These are phyloP conservation scores for Dermochelys coriacea DNA, from an alignment of 2,797 vertebrate species.

Conservation along the genomic window DNA sequence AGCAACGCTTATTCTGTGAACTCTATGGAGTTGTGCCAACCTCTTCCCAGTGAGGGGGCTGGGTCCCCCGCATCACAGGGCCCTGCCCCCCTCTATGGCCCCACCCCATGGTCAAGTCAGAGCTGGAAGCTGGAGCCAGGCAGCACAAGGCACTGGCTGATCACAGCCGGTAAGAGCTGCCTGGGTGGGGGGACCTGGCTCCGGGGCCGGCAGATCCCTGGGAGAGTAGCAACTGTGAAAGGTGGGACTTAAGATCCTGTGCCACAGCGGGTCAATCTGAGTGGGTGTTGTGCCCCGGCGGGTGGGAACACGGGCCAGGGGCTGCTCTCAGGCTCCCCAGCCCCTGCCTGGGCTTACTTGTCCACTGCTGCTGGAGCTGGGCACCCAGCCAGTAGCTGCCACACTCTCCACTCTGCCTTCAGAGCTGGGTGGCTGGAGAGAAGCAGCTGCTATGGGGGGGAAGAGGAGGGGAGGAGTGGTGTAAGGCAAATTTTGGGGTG, in stretches of 20 bases:
- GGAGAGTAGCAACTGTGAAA: background rate
- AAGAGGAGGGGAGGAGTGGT: too few species aligned
- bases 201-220: background rate
- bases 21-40: background rate
- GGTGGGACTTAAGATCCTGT: background rate
- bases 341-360: background rate
- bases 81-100: background rate
- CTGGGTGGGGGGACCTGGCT: background rate
- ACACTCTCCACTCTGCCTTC: background rate
- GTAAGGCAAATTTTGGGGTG: background rate
- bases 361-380: background rate
- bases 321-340: background rate
- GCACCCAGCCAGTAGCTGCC: background rate
- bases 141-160: background rate
- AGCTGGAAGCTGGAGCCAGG: background rate
- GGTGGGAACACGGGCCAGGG: background rate
- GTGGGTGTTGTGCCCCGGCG: background rate
- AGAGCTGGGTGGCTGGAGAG: background rate
- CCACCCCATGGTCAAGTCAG: background rate
- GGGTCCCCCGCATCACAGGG: background rate
- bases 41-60: background rate
- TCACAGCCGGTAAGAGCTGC: background rate
- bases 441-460: background rate
- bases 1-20: background rate
- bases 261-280: background rate